phyloP scores from a whole-genome alignment of 1,140 invertebrate genomes.

The Popillia japonica region DNA sequence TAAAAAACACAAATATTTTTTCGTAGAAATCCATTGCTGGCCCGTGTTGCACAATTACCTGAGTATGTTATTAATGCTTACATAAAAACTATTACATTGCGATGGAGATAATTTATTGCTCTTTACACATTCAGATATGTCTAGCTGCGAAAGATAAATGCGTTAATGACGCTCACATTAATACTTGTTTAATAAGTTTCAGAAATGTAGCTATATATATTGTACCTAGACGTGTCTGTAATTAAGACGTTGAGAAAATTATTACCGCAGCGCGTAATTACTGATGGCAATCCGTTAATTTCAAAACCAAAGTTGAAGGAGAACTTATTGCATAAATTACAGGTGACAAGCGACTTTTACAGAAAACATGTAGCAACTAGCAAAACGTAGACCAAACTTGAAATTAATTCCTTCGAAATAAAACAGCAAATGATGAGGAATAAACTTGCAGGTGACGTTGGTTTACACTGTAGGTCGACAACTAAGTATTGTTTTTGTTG shows the following conservation, averaged over 20 bases:
- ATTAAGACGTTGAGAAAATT: conserved; percentile 28
- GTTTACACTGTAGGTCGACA: no score
- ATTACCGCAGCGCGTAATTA: conserved; percentile 13
- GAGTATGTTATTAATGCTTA: no score
- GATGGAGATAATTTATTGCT: conserved; percentile 11
- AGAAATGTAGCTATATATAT: conserved; percentile 17
- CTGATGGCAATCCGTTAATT: conserved; percentile 27
- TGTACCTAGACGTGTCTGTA: conserved; percentile 17
- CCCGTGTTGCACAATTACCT: no score
- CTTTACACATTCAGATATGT: neutral
- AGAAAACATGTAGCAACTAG: neutral
- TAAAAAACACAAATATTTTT: no score
- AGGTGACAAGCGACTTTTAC: neutral
- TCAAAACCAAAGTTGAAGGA: neutral
- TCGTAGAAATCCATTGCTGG: no score
- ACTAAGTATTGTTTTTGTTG: no score
- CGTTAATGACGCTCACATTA: conserved; percentile 13
- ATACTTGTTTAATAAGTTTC: conserved; percentile 34
- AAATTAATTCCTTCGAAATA: no score
- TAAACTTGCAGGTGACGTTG: no score
- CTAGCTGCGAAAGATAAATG: conserved; percentile 20
- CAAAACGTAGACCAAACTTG: no score
- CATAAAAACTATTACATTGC: neutral
- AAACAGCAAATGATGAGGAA: no score
- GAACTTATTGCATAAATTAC: conserved; percentile 16